Evolutionary conservation across 1,140 invertebrate species (phyloP).

Genomic region (Agrypnia vestita): DNA sequence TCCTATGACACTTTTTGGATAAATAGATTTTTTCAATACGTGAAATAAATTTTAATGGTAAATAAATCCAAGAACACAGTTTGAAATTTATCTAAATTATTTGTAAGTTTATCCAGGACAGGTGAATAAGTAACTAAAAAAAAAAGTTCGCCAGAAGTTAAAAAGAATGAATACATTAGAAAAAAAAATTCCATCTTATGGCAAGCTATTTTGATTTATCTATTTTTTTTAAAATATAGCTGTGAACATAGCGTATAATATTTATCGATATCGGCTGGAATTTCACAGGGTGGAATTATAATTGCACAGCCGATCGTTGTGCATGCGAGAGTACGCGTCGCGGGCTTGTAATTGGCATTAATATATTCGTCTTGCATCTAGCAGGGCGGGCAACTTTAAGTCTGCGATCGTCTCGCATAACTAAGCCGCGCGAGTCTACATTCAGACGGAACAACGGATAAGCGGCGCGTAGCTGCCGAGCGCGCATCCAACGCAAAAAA

Average conservation of each 20-base stretch:
- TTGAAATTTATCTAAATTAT: neutral
- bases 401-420: neutral
- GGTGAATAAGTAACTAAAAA: neutral
- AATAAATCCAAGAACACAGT: neutral
- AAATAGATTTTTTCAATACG: too few species aligned
- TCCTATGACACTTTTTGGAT: too few species aligned
- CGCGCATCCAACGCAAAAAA: neutral
- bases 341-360: neutral
- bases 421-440: neutral
- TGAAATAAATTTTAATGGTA: too few species aligned
- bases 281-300: neutral
- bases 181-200: too few species aligned
- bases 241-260: neutral
- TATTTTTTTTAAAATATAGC: neutral
- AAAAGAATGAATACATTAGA: too few species aligned
- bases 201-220: too few species aligned
- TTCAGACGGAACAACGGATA: neutral
- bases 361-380: constrained; percentile 31
- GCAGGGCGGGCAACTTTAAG: neutral
- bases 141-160: neutral
- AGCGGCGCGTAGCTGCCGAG: neutral
- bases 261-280: neutral
- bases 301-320: too few species aligned
- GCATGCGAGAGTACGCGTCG: neutral
- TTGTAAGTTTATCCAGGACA: neutral